These are phyloP conservation scores for Athetis lepigone DNA, from an alignment of 2,888 invertebrate genomes.

Conservation along the genomic window DNA sequence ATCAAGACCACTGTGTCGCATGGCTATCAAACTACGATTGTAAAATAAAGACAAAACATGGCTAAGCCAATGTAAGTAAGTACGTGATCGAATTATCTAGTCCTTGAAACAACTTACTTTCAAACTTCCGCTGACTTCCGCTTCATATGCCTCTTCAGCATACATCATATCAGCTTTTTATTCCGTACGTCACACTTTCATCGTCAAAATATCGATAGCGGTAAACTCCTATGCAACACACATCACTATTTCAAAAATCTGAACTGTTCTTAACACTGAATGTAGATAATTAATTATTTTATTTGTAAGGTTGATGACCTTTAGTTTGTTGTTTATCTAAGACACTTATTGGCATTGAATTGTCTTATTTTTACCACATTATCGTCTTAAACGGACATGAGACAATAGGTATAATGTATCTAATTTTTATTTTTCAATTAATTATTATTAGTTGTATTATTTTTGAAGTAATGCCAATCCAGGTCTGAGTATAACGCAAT, in stretches of 20 bases:
- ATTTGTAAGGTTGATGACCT: conserved; percentile 43
- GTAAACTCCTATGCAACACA: conserved; percentile 13
- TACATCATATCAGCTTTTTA: conserved; percentile 65
- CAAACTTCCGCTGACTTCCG: conserved; percentile 75
- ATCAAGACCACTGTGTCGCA: no score
- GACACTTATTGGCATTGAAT: conserved; percentile 57
- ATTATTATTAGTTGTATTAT: no score
- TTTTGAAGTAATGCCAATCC: conserved; percentile 12
- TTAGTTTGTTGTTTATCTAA: conserved; percentile 36
- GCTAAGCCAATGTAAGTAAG: no score
- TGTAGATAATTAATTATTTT: conserved; percentile 9
- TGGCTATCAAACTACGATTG: no score
- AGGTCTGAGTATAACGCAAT: conserved; percentile 32
- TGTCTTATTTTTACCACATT: conserved; percentile 47
- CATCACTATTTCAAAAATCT: conserved; percentile 43
- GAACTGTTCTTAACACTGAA: background rate
- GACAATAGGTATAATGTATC: background rate
- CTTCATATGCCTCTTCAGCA: conserved; percentile 82
- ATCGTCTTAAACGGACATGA: conserved; percentile 45
- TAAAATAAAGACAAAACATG: no score
- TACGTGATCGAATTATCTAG: no score
- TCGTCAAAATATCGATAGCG: conserved; percentile 5
- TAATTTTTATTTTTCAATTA: background rate
- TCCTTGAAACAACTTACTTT: conserved; percentile 71
- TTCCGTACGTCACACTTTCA: conserved; percentile 15